Base-by-base conservation (phyloP, 1,140 invertebrate genomes). In the Sycophila sp. region DNA sequence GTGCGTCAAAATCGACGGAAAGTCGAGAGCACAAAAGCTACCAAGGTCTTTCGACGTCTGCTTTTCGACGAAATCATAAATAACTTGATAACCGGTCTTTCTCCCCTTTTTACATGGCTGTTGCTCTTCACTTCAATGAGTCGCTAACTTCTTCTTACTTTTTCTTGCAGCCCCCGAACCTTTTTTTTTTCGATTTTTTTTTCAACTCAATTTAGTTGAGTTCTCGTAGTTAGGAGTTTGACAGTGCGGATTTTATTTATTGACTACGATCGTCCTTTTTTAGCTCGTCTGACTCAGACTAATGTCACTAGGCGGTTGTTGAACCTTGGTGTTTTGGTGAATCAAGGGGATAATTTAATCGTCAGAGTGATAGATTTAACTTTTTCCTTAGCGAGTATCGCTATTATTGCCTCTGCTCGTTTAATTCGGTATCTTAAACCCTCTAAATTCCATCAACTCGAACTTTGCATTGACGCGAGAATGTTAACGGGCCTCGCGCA, bases 61-160 rank as follows among this genome's bases (percentile, higher is more conserved):
- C 40, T 69, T 51, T 60, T 51, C 56, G 28, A 13, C 15, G 34
- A 47, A 58, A 59, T 47, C 55, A 49, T 68, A 59, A 68, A 68
- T 68, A 59, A 47, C 42, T 32, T 47, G 26, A 51, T 38, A 47
- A 34, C 24, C 55, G 28, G 5, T 47, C 30, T 38, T 17, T 17
- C 28, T 63, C 40, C 42, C n/a, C n/a, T n/a, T n/a, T 62, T n/a
- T 40, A 36, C 17, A 36, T 36, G n/a, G n/a, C 15, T 56, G 3
- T 10, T 53, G 4, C 26, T 53, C 3, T 2, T 13, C 2, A 22
- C 40, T 3, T 7, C 28, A 1, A 32, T 30, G 2, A 1, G 11
- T 28, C 38, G 22, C 1, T 2, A 3, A 24, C 1, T 59, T n/a
- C n/a, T n/a, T n/a, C n/a, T n/a, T n/a, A n/a, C n/a, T n/a, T n/a